Percentiles rank a stretch among this genome's conserved stretches.
Conservation (phyloP, 2,113 vertebrate species). For the Oncorhynchus clarkii region DNA sequence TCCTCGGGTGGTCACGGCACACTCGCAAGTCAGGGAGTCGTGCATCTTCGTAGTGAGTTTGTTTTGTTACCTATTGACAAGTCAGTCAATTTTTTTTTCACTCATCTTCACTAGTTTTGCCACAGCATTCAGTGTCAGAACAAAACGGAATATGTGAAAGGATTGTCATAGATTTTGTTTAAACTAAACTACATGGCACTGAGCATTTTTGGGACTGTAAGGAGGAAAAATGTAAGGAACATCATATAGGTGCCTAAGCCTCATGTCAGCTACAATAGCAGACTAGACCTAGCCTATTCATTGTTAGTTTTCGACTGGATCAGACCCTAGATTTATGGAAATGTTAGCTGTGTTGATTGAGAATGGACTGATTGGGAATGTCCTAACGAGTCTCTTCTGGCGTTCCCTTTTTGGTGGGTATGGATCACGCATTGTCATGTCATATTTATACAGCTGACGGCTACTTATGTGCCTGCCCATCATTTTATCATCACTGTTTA, state of each 20-base stretch:
- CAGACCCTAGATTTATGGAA: too few species aligned
- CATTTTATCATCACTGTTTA: not conserved
- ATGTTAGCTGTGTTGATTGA: too few species aligned
- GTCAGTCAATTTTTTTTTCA: too few species aligned
- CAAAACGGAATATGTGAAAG: too few species aligned
- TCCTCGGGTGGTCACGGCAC: constrained; percentile 43
- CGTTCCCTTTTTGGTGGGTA: not conserved
- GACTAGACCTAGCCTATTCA: not conserved
- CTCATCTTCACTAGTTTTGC: too few species aligned
- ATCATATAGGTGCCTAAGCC: too few species aligned
- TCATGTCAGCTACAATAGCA: too few species aligned
- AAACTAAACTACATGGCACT: not conserved
- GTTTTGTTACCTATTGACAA: not conserved
- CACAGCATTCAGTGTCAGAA: too few species aligned
- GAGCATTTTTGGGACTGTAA: not conserved
- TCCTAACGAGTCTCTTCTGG: not conserved
- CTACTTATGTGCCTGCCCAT: not conserved
- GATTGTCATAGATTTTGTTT: too few species aligned
- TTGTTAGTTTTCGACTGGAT: not conserved
- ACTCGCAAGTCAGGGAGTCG: constrained; percentile 31
- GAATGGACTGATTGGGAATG: too few species aligned
- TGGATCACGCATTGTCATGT: not conserved
- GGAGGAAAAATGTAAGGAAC: too few species aligned
- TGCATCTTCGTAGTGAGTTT: constrained; percentile 21
- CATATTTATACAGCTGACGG: not conserved